phyloP scores from a whole-genome alignment of 2,113 vertebrate species.

The Melierax canorus region DNA sequence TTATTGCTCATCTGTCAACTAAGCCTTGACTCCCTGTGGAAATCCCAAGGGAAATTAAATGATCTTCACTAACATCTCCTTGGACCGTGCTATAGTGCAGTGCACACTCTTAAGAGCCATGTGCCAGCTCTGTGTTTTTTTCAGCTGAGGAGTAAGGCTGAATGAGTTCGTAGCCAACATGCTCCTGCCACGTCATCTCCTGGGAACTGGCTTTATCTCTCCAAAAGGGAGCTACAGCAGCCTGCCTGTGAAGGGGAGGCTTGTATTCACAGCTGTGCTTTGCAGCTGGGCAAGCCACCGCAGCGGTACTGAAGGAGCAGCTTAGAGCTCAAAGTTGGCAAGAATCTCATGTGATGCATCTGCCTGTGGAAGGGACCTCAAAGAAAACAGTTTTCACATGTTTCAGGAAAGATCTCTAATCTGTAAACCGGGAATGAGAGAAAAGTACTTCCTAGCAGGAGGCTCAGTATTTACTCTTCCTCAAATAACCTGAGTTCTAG shows the following conservation, averaged over 20 bases:
- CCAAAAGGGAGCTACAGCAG: neutral
- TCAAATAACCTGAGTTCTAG: neutral
- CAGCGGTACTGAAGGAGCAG: neutral
- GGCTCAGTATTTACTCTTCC: neutral
- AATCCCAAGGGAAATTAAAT: neutral
- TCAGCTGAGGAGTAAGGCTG: neutral
- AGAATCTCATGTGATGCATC: neutral
- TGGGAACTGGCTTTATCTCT: neutral
- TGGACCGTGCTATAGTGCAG: neutral
- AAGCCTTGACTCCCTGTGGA: neutral
- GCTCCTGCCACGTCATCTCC: neutral
- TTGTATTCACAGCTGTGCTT: neutral
- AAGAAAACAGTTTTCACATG: neutral
- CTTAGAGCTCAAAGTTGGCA: neutral
- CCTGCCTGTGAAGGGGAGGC: neutral
- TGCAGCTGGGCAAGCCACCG: neutral
- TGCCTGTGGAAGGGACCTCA: neutral
- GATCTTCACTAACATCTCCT: neutral
- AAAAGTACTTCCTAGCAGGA: neutral
- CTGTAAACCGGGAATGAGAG: neutral
- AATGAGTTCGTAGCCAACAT: neutral
- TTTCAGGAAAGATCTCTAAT: neutral
- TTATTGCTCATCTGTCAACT: neutral
- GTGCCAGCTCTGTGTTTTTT: neutral
- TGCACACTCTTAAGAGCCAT: rapidly evolving